phyloP scores from a whole-genome alignment of 2,888 invertebrate species.

The Smittia sp. region DNA sequence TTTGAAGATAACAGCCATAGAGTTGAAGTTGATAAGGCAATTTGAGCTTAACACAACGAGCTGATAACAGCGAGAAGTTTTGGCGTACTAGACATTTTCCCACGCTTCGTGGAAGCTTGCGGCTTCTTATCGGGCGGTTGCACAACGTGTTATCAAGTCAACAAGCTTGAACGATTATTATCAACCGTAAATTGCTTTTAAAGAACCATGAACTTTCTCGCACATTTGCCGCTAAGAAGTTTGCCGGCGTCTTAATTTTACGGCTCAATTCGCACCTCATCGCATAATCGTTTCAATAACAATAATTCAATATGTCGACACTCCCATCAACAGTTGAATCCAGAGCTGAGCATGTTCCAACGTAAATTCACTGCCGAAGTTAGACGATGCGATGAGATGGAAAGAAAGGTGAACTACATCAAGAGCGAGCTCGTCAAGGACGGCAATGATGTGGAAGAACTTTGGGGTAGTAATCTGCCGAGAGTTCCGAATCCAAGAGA shows the following conservation, averaged over 20 bases:
- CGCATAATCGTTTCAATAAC: neutral
- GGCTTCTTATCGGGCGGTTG: no score
- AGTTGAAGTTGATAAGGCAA: constrained; percentile 26
- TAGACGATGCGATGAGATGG: constrained; percentile 81
- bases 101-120: no score
- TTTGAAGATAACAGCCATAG: neutral
- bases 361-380: constrained; percentile 82
- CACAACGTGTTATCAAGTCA: no score
- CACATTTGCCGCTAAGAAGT: no score
- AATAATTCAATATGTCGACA: constrained; percentile 18
- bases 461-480: constrained; percentile 60
- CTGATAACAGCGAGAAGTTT: constrained; percentile 16
- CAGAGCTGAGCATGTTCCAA: constrained; percentile 75
- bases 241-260: no score
- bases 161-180: neutral
- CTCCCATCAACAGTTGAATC: constrained; percentile 63
- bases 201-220: no score
- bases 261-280: neutral
- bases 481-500: constrained; percentile 73
- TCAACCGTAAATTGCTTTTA: no score
- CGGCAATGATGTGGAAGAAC: constrained; percentile 65
- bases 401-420: constrained; percentile 72
- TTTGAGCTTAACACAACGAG: constrained; percentile 20
- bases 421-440: constrained; percentile 77
- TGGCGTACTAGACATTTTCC: no score